Evolutionary conservation across 2,797 vertebrate species (phyloP).

Genomic region (Falco novaeseelandiae): DNA sequence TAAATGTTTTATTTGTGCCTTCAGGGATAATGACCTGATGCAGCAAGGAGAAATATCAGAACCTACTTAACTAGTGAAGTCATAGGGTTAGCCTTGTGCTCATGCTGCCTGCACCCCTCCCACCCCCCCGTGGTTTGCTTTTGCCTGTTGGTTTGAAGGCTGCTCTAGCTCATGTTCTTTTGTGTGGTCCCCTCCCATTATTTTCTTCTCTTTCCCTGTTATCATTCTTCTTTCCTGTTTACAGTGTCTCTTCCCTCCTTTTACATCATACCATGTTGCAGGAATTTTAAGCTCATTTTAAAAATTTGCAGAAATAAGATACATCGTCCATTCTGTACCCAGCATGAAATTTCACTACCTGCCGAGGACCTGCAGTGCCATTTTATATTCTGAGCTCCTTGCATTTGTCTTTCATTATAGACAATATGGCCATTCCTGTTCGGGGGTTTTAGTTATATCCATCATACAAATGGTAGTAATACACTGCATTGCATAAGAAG

Average conservation of each 20-base stretch:
- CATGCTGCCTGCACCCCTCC: neutral
- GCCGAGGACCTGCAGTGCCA: neutral
- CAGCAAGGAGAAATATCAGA: neutral
- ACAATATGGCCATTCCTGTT: neutral
- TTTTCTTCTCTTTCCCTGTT: neutral
- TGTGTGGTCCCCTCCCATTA: neutral
- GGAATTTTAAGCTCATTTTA: neutral
- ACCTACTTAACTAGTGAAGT: constrained; percentile 24
- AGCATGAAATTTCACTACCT: neutral
- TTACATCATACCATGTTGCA: neutral
- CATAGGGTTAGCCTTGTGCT: neutral
- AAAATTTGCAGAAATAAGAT: neutral
- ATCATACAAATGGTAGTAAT: neutral
- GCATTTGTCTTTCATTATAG: neutral
- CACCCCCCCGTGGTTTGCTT: neutral
- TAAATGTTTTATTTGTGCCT: constrained; percentile 12
- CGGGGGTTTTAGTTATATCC: neutral
- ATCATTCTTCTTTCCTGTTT: neutral
- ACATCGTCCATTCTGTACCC: neutral
- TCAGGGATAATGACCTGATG: constrained; percentile 28
- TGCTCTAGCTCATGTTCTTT: neutral
- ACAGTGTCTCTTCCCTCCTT: neutral
- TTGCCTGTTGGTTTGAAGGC: neutral
- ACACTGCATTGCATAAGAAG: neutral
- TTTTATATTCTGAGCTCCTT: neutral